These are phyloP conservation scores for Petromus typicus DNA, from an alignment of 2,113 vertebrate species.

Conservation along the genomic window DNA sequence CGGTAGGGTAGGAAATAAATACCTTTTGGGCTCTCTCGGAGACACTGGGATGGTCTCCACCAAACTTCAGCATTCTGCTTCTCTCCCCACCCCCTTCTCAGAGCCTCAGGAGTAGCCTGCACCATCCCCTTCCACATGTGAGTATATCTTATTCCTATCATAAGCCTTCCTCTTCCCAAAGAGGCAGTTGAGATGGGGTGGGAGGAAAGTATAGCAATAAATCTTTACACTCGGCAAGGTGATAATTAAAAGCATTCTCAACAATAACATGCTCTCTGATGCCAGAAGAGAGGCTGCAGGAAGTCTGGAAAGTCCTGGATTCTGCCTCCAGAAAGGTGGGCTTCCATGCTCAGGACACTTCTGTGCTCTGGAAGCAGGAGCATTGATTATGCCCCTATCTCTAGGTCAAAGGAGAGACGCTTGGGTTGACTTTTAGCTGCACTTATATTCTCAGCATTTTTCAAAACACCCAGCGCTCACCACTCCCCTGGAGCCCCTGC, in stretches of 20 bases:
- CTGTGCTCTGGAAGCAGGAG: background rate
- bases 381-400: background rate
- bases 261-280: background rate
- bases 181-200: slow-evolving; percentile 51
- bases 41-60: slow-evolving; percentile 62
- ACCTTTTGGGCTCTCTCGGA: background rate
- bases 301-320: background rate
- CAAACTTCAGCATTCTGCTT: slow-evolving; percentile 46
- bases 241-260: slow-evolving; percentile 87
- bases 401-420: background rate
- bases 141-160: slow-evolving; percentile 78
- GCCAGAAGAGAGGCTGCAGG: slow-evolving; percentile 45
- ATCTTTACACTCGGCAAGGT: slow-evolving; percentile 81
- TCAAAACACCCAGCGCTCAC: background rate
- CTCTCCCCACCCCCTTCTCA: background rate
- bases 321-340: background rate
- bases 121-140: slow-evolving; percentile 65
- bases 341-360: background rate
- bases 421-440: background rate
- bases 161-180: slow-evolving; percentile 76
- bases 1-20: slow-evolving; percentile 75
- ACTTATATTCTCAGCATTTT: background rate
- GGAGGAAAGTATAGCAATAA: slow-evolving; percentile 79
- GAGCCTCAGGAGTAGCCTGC: slow-evolving; percentile 75
- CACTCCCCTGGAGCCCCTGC: background rate